Conservation (phyloP, 2,888 invertebrate genomes). For the Cetonia aurata region DNA sequence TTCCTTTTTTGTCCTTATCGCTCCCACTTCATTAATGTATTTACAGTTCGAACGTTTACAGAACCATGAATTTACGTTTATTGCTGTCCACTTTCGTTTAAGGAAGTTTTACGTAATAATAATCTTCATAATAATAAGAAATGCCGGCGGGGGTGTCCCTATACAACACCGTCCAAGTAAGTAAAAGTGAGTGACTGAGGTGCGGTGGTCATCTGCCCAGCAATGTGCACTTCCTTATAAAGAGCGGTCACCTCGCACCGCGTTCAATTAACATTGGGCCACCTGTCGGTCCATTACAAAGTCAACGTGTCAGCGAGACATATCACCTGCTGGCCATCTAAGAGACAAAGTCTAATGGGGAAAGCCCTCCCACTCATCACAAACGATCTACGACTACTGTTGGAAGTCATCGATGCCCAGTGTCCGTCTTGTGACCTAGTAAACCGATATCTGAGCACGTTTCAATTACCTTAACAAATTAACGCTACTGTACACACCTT, state of each 20-base stretch:
- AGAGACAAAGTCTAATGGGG: constrained; percentile 48
- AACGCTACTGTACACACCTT: constrained; percentile 34
- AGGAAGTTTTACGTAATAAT: constrained; percentile 41
- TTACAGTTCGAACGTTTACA: constrained; percentile 19
- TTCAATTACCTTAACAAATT: constrained; percentile 45
- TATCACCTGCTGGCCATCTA: constrained; percentile 56
- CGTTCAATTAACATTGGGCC: constrained; percentile 60
- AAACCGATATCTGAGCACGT: constrained; percentile 45
- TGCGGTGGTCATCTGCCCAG: constrained; percentile 59
- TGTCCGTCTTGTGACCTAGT: constrained; percentile 29
- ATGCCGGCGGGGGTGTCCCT: constrained; percentile 38
- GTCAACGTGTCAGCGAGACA: constrained; percentile 59
- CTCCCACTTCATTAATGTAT: constrained; percentile 22
- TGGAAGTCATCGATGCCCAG: constrained; percentile 18
- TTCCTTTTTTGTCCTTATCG: constrained; percentile 25
- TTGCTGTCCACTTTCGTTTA: constrained; percentile 33
- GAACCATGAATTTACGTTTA: constrained; percentile 34
- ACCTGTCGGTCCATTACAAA: constrained; percentile 61
- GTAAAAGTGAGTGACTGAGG: constrained; percentile 9
- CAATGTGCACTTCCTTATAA: constrained; percentile 63
- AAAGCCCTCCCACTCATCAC: constrained; percentile 49
- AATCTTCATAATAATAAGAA: constrained; percentile 39
- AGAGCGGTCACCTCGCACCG: constrained; percentile 60
- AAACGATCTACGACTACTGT: constrained; percentile 34
- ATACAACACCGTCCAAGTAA: not conserved